These are phyloP conservation scores for Colinus virginianus DNA, from an alignment of 2,113 vertebrate species.

Conservation along the genomic window DNA sequence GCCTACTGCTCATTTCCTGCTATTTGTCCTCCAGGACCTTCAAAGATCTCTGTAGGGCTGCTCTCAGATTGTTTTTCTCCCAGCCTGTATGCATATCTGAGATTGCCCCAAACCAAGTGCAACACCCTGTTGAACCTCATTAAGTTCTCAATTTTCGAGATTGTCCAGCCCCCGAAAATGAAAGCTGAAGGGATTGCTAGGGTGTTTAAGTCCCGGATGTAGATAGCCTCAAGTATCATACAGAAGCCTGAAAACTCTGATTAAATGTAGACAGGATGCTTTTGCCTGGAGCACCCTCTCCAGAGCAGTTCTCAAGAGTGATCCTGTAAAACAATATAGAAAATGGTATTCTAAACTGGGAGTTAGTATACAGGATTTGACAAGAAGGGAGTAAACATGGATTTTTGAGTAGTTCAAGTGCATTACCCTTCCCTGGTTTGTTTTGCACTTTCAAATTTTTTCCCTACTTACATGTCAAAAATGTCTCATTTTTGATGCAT, in stretches of 20 bases:
- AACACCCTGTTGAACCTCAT: too few species aligned
- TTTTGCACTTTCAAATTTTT: not conserved
- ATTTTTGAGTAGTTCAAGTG: not conserved
- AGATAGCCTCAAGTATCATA: not conserved
- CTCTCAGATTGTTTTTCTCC: too few species aligned
- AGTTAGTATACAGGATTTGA: not conserved
- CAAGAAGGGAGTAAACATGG: not conserved
- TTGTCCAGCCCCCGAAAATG: not conserved
- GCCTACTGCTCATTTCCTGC: too few species aligned
- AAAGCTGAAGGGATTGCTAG: not conserved
- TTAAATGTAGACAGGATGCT: not conserved
- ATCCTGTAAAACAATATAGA: not conserved
- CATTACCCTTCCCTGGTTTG: not conserved
- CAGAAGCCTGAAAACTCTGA: not conserved
- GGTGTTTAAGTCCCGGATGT: not conserved
- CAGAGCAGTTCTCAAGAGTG: not conserved
- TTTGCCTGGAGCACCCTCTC: not conserved
- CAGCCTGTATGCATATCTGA: too few species aligned
- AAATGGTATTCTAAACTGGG: not conserved
- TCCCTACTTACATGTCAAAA: not conserved
- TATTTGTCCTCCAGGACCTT: too few species aligned
- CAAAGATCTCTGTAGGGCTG: too few species aligned
- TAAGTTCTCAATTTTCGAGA: not conserved
- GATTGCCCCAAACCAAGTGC: too few species aligned
- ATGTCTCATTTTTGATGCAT: not conserved